Base-by-base conservation (phyloP, 2,797 vertebrate species). In the Labeo calbasu region DNA sequence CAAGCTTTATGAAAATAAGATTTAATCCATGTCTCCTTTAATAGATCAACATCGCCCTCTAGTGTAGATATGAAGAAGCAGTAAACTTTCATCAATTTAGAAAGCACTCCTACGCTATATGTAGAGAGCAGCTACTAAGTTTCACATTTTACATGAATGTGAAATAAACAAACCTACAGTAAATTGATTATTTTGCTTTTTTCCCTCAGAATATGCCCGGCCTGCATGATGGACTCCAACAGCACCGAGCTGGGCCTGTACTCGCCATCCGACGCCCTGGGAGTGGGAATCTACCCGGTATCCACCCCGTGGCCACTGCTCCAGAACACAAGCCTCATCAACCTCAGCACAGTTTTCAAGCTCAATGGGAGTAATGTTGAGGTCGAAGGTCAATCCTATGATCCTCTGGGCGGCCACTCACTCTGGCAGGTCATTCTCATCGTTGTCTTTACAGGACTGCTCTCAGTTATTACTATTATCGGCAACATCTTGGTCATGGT, bases 401-500 rank as follows among this genome's bases (percentile, higher is more conserved):
- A 96, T 89, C 95, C 96, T 50, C 89, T 97, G 63, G 96, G 96
- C 7, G 97, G 97, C 4, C 96, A 98, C 43, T 78, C 94, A 2
- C 76, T 98, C 91, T 99, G 97, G 98, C 98, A 99, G 91, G 97
- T 98, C 25, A 92, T 98, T 91, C 92, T 99, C 85, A 99, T 99
- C 71, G 96, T 96, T 21, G 89, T 98, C 87, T 93, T 99, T 85
- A 98, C 97, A 0, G 96, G 97, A 23, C 92, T 95, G 81, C 89
- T 99, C 77, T 97, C 98, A 17, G 91, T 99, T 83, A 91, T 98
- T 90, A 99, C 98, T 78, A 95, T 99, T 90, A 96, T 99, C 1
- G 98, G 98, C 80, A 99, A 99, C 91, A 96, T 99, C 87, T 92
- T 99, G 63, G 98, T 99, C 28, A 97, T 99, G 72, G 96, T 99